Base-by-base conservation (phyloP, 2,113 vertebrate genomes). In the Brachyhypopomus occidentalis region DNA sequence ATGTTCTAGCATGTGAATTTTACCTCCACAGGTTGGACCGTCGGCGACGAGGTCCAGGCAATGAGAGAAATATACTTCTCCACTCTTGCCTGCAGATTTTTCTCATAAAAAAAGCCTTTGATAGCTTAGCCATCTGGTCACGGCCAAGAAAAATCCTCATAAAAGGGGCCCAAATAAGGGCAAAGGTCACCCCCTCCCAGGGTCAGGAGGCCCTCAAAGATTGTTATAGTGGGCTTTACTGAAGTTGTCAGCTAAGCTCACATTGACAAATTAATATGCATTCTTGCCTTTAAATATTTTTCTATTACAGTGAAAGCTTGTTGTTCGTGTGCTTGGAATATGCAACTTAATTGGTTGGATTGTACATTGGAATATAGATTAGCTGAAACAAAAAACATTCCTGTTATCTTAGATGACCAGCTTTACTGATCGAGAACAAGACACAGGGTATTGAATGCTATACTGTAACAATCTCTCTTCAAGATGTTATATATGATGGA, bases 81-180 rank as follows among this genome's bases (percentile, higher is more conserved):
- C 75, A 1, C 91, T 93, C 88, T 93, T 91, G 94, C 93, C 94
- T 94, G 95, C 96, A 95, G 95, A 94, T 94, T 97, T 97, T 96
- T 95, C 96, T 96, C 96, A 97, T 97, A 98, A 98, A 98, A 98
- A 93, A 92, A 89, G 86, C 88, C 96, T 97, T 96, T 99, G 97
- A 98, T 98, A 98, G 96, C 95, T 97, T 96, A 94, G 95, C 97
- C 98, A 98, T 98, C 97, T 98, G 98, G 96, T 92, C 92, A 88
- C 90, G 95, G 95, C 89, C 91, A 88, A 77, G 80, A 95, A 94
- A 95, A 93, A 95, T 95, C 92, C 92, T 95, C 95, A 95, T 96
- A 97, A 96, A 96, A 96, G 95, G 92, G 95, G 94, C 95, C 95
- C 94, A 90, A 95, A 93, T 91, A 95, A 95, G 97, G 96, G 97